These are phyloP conservation scores for Maconellicoccus hirsutus DNA, from an alignment of 1,140 invertebrate genomes.

Conservation along the genomic window DNA sequence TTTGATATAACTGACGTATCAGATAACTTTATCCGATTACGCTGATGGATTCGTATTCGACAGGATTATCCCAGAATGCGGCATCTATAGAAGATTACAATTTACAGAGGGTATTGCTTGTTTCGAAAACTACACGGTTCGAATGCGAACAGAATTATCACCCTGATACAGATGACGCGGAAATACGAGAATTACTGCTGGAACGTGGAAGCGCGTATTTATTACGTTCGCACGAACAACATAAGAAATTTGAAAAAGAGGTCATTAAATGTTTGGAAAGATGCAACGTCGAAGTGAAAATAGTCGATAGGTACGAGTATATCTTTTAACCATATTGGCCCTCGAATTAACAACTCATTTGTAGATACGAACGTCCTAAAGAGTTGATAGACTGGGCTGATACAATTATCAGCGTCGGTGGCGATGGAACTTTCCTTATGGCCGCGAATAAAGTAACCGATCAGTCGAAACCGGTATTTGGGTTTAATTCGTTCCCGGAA, in stretches of 20 bases:
- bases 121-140: slow-evolving; percentile 1
- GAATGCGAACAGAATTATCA: not conserved
- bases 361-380: not conserved
- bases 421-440: slow-evolving; percentile 95
- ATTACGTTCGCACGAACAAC: not conserved
- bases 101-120: not conserved
- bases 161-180: not conserved
- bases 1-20: not conserved
- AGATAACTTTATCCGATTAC: not conserved
- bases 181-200: not conserved
- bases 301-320: not conserved
- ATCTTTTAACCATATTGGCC: no score
- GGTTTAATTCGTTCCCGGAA: slow-evolving; percentile 94
- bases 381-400: slow-evolving; percentile 64
- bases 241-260: slow-evolving; percentile 14
- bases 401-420: slow-evolving; percentile 86
- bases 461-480: slow-evolving; percentile 78
- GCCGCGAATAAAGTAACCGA: slow-evolving; percentile 72
- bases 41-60: not conserved
- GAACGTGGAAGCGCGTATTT: not conserved
- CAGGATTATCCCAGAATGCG: not conserved
- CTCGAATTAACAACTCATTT: not conserved
- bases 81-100: not conserved
- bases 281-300: slow-evolving; percentile 2
- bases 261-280: not conserved